These are phyloP conservation scores for Drosophila siamana DNA, from an alignment of 2,888 invertebrate genomes.

Conservation along the genomic window DNA sequence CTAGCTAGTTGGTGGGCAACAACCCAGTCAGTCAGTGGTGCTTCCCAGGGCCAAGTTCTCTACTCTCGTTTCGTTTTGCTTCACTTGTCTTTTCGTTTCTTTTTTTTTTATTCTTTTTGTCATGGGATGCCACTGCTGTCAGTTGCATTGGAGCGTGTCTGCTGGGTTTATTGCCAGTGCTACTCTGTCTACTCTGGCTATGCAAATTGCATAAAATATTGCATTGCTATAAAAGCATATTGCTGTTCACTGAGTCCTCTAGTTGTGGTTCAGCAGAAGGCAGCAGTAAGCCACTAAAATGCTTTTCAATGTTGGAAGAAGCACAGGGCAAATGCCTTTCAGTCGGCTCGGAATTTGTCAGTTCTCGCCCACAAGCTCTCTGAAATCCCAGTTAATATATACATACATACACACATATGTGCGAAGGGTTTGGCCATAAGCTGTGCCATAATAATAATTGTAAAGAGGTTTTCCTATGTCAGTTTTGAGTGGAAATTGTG, in stretches of 20 bases:
- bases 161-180: constrained; percentile 48
- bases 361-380: background rate
- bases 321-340: constrained; percentile 16
- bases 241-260: constrained; percentile 78
- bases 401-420: background rate
- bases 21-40: too few relatives aligned
- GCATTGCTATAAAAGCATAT: constrained; percentile 70
- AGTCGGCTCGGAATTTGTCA: constrained; percentile 16
- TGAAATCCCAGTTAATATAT: background rate
- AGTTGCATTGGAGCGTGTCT: constrained; percentile 51
- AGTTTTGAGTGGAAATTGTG: background rate
- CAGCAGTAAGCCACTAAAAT: constrained; percentile 34
- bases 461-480: background rate
- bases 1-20: constrained; percentile 26
- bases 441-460: constrained; percentile 1
- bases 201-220: constrained; percentile 80
- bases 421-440: background rate
- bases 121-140: constrained; percentile 39
- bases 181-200: constrained; percentile 27
- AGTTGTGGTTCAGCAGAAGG: constrained; percentile 42
- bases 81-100: background rate
- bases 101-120: constrained; percentile 1
- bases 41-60: constrained; percentile 46
- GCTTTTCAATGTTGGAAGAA: constrained; percentile 18
- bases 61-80: background rate